Percentiles rank a stretch among this genome's conserved stretches.
phyloP scores from a whole-genome alignment of 2,888 invertebrate species.

The Gymnoscelis rufifasciata region DNA sequence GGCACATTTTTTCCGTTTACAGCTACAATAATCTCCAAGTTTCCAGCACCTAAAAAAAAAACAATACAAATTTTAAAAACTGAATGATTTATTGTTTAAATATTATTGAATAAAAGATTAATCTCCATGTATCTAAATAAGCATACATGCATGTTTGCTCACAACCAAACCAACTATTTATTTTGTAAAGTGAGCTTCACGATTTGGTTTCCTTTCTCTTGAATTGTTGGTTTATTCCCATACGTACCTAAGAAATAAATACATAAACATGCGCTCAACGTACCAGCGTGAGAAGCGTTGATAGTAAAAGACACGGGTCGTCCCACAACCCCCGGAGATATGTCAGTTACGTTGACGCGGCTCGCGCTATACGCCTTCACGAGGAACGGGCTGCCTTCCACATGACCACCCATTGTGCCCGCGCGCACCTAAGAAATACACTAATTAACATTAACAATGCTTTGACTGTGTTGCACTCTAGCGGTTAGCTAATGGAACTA shows the following conservation, averaged over 20 bases:
- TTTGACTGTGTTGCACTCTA: too few species aligned
- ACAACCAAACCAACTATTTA: too few species aligned
- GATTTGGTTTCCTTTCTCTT: too few species aligned
- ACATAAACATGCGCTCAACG: background rate
- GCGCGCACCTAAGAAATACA: constrained; percentile 60
- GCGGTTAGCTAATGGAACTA: too few species aligned
- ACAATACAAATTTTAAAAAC: too few species aligned
- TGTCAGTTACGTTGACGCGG: constrained; percentile 96
- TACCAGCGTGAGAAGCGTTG: constrained; percentile 85
- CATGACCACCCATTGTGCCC: constrained; percentile 84
- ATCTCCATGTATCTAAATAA: too few species aligned
- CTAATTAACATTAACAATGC: background rate
- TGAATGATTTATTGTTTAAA: too few species aligned
- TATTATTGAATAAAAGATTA: too few species aligned
- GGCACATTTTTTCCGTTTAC: constrained; percentile 98
- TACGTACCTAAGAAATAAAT: too few species aligned
- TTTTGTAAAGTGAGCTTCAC: too few species aligned
- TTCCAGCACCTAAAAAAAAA: constrained; percentile 87
- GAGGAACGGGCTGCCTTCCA: constrained; percentile 96
- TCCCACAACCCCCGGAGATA: constrained; percentile 93
- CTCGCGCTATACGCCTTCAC: constrained; percentile 97
- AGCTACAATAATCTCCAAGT: constrained; percentile 97
- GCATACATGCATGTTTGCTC: too few species aligned
- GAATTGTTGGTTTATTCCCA: too few species aligned
- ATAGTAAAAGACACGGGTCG: constrained; percentile 97